Percentiles rank a stretch among this genome's conserved stretches.
Evolutionary conservation across 1,140 invertebrate species (phyloP).

Genomic region (Zelostemma sp.): DNA sequence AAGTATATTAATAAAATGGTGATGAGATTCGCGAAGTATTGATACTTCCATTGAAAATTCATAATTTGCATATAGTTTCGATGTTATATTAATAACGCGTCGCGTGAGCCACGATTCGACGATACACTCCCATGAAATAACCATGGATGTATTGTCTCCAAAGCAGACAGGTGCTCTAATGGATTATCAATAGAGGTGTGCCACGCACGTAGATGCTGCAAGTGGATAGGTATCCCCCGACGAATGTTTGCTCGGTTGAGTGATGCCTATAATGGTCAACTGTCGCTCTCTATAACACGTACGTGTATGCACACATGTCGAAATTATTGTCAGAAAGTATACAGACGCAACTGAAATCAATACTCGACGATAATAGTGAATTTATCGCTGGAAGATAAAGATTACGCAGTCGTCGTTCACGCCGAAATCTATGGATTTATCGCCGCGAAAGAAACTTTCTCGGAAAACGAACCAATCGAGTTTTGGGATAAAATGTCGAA

Average conservation of each 20-base stretch:
- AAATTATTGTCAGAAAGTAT: constrained; percentile 40
- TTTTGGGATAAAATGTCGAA: constrained; percentile 3
- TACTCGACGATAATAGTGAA: constrained; percentile 24
- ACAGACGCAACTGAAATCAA: constrained; percentile 30
- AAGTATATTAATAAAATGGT: too few species aligned
- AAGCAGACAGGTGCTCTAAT: constrained; percentile 50
- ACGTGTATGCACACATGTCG: constrained; percentile 27
- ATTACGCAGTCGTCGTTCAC: constrained; percentile 16
- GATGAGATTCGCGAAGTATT: too few species aligned
- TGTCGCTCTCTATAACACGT: constrained; percentile 41
- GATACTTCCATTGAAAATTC: background rate
- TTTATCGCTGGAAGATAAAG: constrained; percentile 27
- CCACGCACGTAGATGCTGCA: constrained; percentile 31
- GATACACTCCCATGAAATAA: constrained; percentile 37
- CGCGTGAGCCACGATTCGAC: background rate
- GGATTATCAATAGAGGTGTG: constrained; percentile 59
- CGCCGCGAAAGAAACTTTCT: too few species aligned
- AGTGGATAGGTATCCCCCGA: constrained; percentile 27
- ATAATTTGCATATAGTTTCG: background rate
- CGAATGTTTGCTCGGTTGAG: constrained; percentile 41
- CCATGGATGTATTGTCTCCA: constrained; percentile 38
- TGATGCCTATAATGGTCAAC: constrained; percentile 41
- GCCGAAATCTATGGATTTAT: too few species aligned
- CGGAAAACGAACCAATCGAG: background rate
- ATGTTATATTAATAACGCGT: constrained; percentile 18